Conservation (phyloP, 1,140 invertebrate genomes). For the Conus betulinus region DNA sequence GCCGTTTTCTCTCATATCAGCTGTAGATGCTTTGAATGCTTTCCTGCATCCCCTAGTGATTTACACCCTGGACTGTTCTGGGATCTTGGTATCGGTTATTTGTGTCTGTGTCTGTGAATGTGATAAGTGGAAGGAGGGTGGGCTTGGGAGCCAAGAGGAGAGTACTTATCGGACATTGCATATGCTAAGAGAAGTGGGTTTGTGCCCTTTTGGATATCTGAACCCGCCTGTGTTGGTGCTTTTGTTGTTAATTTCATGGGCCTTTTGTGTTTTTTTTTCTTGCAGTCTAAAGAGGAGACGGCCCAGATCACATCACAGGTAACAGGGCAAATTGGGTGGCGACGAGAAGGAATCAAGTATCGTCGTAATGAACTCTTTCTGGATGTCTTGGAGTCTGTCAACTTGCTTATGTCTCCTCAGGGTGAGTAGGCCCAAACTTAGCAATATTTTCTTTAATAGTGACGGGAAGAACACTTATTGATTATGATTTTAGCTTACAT, state of each 20-base stretch:
- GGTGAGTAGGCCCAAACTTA: constrained; percentile 78
- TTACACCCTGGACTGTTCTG: too few species aligned
- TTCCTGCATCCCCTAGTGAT: too few species aligned
- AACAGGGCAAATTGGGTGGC: constrained; percentile 99
- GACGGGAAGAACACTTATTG: too few species aligned
- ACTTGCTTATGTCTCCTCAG: constrained; percentile 99
- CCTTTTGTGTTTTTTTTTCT: constrained; percentile 21
- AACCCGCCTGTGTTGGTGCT: too few species aligned
- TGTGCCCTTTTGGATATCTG: constrained; percentile 80
- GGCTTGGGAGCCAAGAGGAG: constrained; percentile 94
- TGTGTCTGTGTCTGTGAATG: too few species aligned
- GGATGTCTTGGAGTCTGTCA: constrained; percentile 99
- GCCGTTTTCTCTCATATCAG: too few species aligned
- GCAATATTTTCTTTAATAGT: too few species aligned
- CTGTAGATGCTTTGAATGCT: too few species aligned
- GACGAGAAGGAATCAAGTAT: constrained; percentile 99
- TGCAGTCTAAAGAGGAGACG: constrained; percentile 98
- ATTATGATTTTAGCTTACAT: too few species aligned
- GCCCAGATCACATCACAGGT: constrained; percentile 99
- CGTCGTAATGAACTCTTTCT: constrained; percentile 98
- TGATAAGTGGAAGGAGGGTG: too few species aligned
- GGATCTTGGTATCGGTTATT: too few species aligned
- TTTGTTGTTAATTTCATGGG: too few species aligned
- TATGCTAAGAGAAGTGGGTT: constrained; percentile 99
- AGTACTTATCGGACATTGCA: constrained; percentile 99